A percentile compares a stretch with the other conserved stretches of the same genome.
phyloP scores from a whole-genome alignment of 2,113 vertebrate genomes.

The Periophthalmus modestus region DNA sequence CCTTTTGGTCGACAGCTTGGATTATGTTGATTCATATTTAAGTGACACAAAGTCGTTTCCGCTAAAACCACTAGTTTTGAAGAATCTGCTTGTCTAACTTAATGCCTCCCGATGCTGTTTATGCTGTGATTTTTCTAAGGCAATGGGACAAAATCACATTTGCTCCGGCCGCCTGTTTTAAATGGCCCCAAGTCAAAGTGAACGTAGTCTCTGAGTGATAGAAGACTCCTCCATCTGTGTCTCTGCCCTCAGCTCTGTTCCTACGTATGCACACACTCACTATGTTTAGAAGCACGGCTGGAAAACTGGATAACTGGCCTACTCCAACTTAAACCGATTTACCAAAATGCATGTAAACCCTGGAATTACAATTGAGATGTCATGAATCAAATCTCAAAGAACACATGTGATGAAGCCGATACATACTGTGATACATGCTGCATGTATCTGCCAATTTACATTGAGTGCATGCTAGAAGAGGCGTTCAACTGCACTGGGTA shows the following conservation, averaged over 20 bases:
- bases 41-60: slow-evolving; percentile 41
- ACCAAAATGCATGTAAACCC: too few relatives aligned
- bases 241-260: background rate
- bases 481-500: too few relatives aligned
- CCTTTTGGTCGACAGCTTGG: slow-evolving; percentile 37
- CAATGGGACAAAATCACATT: slow-evolving; percentile 46
- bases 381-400: too few relatives aligned
- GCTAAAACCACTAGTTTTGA: slow-evolving; percentile 24
- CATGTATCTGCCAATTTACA: too few relatives aligned
- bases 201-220: slow-evolving; percentile 39
- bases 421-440: too few relatives aligned
- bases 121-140: slow-evolving; percentile 25
- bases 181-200: slow-evolving; percentile 52
- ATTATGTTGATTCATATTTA: slow-evolving; percentile 49
- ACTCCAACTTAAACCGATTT: too few relatives aligned
- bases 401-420: background rate
- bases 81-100: slow-evolving; percentile 31
- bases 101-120: slow-evolving; percentile 29
- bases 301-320: too few relatives aligned
- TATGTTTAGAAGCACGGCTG: too few relatives aligned
- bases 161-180: slow-evolving; percentile 29
- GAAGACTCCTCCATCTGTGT: background rate
- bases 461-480: too few relatives aligned
- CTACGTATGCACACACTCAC: slow-evolving; percentile 41
- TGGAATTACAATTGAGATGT: too few relatives aligned